phyloP scores from a whole-genome alignment of 2,797 vertebrate genomes.

The Coregonus suidteri region DNA sequence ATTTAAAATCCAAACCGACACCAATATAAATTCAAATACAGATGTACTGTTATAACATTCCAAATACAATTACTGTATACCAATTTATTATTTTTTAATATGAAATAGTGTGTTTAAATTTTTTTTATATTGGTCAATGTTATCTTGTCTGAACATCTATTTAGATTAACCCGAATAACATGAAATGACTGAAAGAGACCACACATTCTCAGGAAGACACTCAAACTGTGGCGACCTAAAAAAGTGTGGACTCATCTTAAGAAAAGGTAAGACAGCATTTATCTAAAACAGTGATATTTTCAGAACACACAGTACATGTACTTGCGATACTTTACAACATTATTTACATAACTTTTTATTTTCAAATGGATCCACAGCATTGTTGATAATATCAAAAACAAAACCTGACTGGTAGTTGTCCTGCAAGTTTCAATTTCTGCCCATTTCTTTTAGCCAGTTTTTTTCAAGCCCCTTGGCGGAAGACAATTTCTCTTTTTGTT shows the following conservation, averaged over 20 bases:
- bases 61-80: too few relatives aligned
- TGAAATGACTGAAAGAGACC: neutral
- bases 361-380: too few relatives aligned
- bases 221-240: conserved; percentile 14
- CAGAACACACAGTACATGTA: conserved; percentile 57
- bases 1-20: too few relatives aligned
- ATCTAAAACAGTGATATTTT: conserved; percentile 63
- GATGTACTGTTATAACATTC: too few relatives aligned
- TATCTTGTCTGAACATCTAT: neutral
- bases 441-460: conserved; percentile 15
- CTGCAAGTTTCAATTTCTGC: neutral
- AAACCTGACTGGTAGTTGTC: too few relatives aligned
- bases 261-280: conserved; percentile 57
- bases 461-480: conserved; percentile 15
- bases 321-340: conserved; percentile 70
- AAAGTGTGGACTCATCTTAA: conserved; percentile 48
- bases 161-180: neutral
- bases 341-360: conserved; percentile 73
- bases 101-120: too few relatives aligned
- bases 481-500: neutral
- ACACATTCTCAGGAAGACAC: too few relatives aligned
- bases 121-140: neutral
- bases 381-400: too few relatives aligned
- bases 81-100: too few relatives aligned
- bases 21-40: too few relatives aligned